Conservation (phyloP, 2,797 vertebrate species). For the Phylloscopus collybita region DNA sequence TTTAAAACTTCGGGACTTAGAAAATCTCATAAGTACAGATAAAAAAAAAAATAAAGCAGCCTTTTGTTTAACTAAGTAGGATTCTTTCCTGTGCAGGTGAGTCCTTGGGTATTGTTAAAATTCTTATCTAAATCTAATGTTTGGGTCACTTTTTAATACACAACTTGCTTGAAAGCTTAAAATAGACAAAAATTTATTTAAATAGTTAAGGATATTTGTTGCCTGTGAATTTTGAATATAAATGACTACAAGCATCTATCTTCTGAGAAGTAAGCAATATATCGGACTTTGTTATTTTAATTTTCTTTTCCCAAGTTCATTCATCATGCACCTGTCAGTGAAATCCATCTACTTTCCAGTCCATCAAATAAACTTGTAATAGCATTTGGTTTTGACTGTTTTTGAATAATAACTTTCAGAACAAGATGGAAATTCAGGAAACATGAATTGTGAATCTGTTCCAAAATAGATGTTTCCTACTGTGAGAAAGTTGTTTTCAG, state of each 20-base stretch:
- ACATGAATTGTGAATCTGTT: background rate
- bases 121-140: background rate
- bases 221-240: background rate
- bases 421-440: constrained; percentile 1
- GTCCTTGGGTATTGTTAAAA: background rate
- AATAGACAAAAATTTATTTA: background rate
- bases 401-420: constrained; percentile 33
- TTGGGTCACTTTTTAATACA: background rate
- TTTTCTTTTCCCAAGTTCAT: constrained; percentile 39
- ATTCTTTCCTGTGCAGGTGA: background rate
- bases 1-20: constrained; percentile 17
- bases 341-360: constrained; percentile 38
- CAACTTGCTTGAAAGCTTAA: background rate
- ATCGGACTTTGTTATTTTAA: constrained; percentile 6
- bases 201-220: background rate
- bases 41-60: background rate
- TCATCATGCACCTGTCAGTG: constrained; percentile 22
- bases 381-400: constrained; percentile 32
- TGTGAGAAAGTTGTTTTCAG: background rate
- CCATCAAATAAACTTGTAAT: constrained; percentile 33
- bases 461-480: background rate
- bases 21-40: background rate
- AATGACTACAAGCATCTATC: background rate
- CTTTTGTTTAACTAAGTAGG: background rate
- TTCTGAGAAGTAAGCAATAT: constrained; percentile 16